Conservation (phyloP, 2,113 vertebrate species). For the Rhynchomys soricoides region DNA sequence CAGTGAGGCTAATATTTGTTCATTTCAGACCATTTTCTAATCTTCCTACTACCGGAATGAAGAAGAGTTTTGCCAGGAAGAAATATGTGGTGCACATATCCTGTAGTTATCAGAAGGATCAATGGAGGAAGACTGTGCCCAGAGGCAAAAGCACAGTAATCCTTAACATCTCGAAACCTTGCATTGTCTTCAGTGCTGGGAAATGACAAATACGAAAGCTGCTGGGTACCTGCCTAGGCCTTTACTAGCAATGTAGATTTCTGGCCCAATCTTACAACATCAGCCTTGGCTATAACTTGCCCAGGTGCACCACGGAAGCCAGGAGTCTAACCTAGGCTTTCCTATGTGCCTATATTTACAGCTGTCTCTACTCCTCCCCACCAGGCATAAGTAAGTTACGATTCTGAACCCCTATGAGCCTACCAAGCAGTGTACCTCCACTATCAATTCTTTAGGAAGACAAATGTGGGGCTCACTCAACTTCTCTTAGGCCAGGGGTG, state of each 20-base stretch:
- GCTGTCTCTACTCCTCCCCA: background rate
- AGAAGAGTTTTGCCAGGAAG: background rate
- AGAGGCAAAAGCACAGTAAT: background rate
- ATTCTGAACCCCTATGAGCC: background rate
- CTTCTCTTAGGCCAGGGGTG: background rate
- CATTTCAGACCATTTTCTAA: conserved; percentile 63
- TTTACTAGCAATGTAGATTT: conserved; percentile 15
- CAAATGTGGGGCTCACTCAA: background rate
- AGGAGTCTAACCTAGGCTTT: background rate
- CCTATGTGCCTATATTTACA: background rate
- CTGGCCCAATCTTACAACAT: background rate
- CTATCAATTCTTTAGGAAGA: background rate
- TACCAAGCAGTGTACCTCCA: background rate
- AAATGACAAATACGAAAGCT: background rate
- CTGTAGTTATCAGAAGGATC: background rate
- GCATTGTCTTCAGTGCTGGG: background rate
- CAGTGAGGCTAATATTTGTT: conserved; percentile 72
- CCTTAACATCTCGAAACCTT: background rate
- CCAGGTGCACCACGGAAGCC: background rate
- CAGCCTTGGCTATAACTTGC: background rate
- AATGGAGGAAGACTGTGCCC: too few relatives aligned
- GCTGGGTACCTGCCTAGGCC: background rate
- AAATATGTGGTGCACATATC: background rate
- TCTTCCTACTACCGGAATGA: background rate
- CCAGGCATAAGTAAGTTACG: background rate